phyloP scores from a whole-genome alignment of 2,113 vertebrate genomes.

The Aspiorhynchus laticeps region DNA sequence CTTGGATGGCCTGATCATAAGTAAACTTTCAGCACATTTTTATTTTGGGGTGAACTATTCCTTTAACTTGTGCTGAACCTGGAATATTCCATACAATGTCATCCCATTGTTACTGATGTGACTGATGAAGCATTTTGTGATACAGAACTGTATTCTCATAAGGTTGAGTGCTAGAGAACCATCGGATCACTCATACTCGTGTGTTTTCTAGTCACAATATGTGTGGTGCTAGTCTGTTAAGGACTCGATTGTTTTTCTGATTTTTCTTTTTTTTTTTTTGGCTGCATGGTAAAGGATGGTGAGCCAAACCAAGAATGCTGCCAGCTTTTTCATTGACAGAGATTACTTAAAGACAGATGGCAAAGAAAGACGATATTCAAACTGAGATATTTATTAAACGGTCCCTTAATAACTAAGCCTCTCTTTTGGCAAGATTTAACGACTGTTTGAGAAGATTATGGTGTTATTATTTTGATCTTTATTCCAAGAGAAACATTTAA shows the following conservation, averaged over 20 bases:
- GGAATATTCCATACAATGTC: not conserved
- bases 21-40: too few species aligned
- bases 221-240: not conserved
- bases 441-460: conserved; percentile 27
- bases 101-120: not conserved
- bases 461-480: conserved; percentile 15
- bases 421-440: conserved; percentile 1
- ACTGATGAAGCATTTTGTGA: not conserved
- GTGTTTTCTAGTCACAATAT: not conserved
- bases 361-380: conserved; percentile 6
- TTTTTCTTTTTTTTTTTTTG: not conserved
- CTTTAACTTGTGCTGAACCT: not conserved
- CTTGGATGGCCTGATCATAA: too few species aligned
- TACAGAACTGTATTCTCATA: not conserved
- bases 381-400: conserved; percentile 5
- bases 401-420: conserved; percentile 18
- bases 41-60: too few species aligned
- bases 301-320: conserved; percentile 22
- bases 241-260: conserved; percentile 1
- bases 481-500: conserved; percentile 17
- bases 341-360: conserved; percentile 43
- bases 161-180: not conserved
- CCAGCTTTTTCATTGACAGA: conserved; percentile 27
- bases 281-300: not conserved
- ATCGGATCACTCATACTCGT: not conserved